phyloP scores from a whole-genome alignment of 2,888 invertebrate species.

The Ornithoptera priamus region DNA sequence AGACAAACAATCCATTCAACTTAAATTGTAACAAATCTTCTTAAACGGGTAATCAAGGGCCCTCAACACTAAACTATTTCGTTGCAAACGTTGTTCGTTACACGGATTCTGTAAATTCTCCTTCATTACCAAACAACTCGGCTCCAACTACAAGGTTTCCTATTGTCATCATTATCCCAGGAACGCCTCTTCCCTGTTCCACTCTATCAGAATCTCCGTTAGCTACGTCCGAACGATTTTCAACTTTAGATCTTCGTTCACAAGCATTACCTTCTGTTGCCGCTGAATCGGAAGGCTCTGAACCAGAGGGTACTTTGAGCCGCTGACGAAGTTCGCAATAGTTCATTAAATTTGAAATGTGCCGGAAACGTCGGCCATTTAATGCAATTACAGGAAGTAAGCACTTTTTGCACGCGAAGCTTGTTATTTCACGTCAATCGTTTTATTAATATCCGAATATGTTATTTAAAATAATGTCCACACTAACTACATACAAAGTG shows the following conservation, averaged over 20 bases:
- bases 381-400: conserved; percentile 16
- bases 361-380: conserved; percentile 4
- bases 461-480: too few species aligned
- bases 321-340: conserved; percentile 23
- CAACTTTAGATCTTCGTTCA: not conserved
- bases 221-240: not conserved
- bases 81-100: conserved; percentile 4
- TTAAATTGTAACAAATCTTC: not conserved
- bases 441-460: too few species aligned
- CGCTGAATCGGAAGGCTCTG: not conserved
- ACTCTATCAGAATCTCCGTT: conserved; percentile 18
- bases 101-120: conserved; percentile 6
- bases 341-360: conserved; percentile 26
- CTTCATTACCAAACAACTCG: conserved; percentile 26
- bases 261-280: not conserved
- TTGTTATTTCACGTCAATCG: not conserved
- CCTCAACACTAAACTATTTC: conserved; percentile 6
- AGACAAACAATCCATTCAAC: too few species aligned
- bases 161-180: conserved; percentile 28
- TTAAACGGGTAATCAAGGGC: conserved; percentile 17
- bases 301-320: not conserved
- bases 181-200: conserved; percentile 28
- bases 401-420: conserved; percentile 3
- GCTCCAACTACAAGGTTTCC: conserved; percentile 25
- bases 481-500: too few species aligned